Evolutionary conservation across 2,797 vertebrate species (phyloP).

Genomic region (Coregonus ussuriensis): DNA sequence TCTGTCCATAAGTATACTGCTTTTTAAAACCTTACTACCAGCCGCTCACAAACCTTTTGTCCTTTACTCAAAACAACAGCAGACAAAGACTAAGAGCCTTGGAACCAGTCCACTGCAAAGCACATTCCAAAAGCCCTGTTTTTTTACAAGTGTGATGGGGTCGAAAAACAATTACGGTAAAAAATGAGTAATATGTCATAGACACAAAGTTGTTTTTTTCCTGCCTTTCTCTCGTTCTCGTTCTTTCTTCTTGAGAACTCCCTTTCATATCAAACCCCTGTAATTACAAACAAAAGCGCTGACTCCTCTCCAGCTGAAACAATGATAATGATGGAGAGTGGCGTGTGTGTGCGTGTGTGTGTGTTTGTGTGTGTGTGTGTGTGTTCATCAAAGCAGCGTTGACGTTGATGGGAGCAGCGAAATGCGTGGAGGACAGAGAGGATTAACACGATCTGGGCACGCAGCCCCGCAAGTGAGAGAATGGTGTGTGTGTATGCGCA

Average conservation of each 20-base stretch:
- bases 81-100: conserved; percentile 69
- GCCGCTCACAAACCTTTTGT: conserved; percentile 67
- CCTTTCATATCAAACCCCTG: conserved; percentile 75
- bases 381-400: conserved; percentile 70
- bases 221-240: conserved; percentile 33
- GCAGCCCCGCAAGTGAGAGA: conserved; percentile 60
- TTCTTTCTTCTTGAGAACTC: conserved; percentile 61
- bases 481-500: conserved; percentile 32
- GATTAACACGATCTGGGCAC: conserved; percentile 77
- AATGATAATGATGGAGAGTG: conserved; percentile 77
- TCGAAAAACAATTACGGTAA: conserved; percentile 84
- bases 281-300: conserved; percentile 84
- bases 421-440: conserved; percentile 71
- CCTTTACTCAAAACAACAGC: conserved; percentile 72
- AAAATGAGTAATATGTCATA: conserved; percentile 84
- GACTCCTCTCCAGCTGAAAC: conserved; percentile 77
- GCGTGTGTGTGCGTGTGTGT: conserved; percentile 38
- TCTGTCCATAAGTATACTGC: conserved; percentile 66
- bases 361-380: conserved; percentile 42
- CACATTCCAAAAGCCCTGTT: conserved; percentile 70
- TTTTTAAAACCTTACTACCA: conserved; percentile 74
- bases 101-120: conserved; percentile 73
- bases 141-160: conserved; percentile 75
- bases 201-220: conserved; percentile 27
- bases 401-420: conserved; percentile 71